Conservation (phyloP, 2,797 vertebrate species). For the Clangula hyemalis region DNA sequence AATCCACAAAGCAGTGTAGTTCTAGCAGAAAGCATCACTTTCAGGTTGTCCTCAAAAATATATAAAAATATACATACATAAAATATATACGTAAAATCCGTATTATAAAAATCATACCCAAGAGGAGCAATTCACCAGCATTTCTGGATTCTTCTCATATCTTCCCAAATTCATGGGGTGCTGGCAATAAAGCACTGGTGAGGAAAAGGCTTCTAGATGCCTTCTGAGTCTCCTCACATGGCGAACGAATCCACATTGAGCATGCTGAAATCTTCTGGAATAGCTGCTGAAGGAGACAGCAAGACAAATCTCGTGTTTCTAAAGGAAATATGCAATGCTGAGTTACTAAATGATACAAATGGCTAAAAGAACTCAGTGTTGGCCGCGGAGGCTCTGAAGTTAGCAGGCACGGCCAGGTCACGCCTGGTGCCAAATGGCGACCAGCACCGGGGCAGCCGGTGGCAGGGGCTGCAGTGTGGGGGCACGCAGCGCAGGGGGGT, state of each 20-base stretch:
- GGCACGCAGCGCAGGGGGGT: not conserved
- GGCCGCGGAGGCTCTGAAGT: accelerated
- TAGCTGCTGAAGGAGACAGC: not conserved
- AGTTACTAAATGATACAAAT: not conserved
- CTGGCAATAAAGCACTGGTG: not conserved
- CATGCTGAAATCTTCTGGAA: not conserved
- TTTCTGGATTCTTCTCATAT: not conserved
- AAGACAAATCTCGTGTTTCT: not conserved
- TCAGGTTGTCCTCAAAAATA: not conserved
- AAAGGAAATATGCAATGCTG: not conserved
- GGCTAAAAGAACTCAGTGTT: not conserved
- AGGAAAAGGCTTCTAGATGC: not conserved
- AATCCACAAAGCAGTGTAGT: not conserved
- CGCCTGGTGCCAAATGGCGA: not conserved
- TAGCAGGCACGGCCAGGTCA: not conserved
- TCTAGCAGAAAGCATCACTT: not conserved
- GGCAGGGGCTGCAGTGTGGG: accelerated
- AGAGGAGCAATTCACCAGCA: not conserved
- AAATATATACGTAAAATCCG: not conserved
- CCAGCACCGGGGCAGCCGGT: not conserved
- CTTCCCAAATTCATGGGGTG: not conserved
- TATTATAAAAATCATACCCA: not conserved
- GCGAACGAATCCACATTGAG: accelerated
- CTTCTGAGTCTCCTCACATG: not conserved
- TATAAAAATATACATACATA: not conserved